These are phyloP conservation scores for Diorhabda carinulata DNA, from an alignment of 1,140 invertebrate species.

Conservation along the genomic window DNA sequence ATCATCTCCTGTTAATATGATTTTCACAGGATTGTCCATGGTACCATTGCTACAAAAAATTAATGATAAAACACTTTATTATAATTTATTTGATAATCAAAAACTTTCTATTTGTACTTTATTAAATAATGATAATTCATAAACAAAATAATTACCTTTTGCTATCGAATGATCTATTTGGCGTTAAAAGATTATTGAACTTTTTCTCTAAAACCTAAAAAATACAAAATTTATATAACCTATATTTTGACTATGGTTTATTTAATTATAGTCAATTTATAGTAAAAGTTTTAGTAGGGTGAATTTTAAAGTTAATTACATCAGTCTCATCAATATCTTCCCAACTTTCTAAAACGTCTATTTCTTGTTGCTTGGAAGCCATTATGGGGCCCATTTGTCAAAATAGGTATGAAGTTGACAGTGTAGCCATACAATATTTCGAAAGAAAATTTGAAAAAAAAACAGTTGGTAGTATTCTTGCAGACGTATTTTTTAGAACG, in stretches of 20 bases:
- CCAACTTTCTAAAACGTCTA: slow-evolving; percentile 46
- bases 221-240: slow-evolving; percentile 20
- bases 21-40: slow-evolving; percentile 38
- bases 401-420: neutral
- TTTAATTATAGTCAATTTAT: slow-evolving; percentile 11
- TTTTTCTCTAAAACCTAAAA: slow-evolving; percentile 46
- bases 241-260: neutral
- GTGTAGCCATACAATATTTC: neutral
- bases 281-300: neutral
- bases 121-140: neutral
- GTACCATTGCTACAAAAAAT: slow-evolving; percentile 34
- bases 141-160: slow-evolving; percentile 32
- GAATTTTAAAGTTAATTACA: slow-evolving; percentile 36
- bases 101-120: neutral
- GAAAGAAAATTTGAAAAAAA: too few relatives aligned
- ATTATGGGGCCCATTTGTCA: slow-evolving; percentile 35
- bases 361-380: slow-evolving; percentile 46
- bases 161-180: slow-evolving; percentile 34
- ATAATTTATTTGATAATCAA: neutral
- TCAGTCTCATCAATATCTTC: slow-evolving; percentile 47
- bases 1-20: slow-evolving; percentile 45
- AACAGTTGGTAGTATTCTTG: too few relatives aligned
- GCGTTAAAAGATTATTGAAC: slow-evolving; percentile 41
- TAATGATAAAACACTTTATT: slow-evolving; percentile 15
- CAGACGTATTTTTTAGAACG: neutral